Percentiles rank a stretch among this genome's conserved stretches.
phyloP scores from a whole-genome alignment of 2,888 invertebrate genomes.

The Phyto melanocephala region DNA sequence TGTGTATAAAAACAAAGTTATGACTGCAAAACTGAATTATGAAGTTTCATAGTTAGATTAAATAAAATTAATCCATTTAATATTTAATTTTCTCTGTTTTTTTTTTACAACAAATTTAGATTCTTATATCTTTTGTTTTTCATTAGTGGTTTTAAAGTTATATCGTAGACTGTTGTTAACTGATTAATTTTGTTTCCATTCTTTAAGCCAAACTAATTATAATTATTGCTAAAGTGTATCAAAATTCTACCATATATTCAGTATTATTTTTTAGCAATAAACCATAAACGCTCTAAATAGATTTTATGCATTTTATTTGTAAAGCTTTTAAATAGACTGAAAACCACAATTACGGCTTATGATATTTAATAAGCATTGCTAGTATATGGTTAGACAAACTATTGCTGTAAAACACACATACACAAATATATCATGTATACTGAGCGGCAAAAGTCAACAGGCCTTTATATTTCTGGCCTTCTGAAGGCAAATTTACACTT shows the following conservation, averaged over 20 bases:
- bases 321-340: neutral
- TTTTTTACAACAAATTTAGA: slow-evolving; percentile 55
- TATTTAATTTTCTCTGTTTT: neutral
- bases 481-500: no score
- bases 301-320: neutral
- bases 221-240: neutral
- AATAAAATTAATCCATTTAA: slow-evolving; percentile 14
- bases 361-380: slow-evolving; percentile 1
- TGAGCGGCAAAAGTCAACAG: no score
- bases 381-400: neutral
- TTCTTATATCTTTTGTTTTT: slow-evolving; percentile 15
- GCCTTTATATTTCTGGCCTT: no score
- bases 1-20: neutral
- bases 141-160: neutral
- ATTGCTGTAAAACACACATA: neutral
- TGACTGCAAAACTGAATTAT: slow-evolving; percentile 48
- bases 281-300: neutral
- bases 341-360: neutral
- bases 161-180: neutral
- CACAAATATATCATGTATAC: no score
- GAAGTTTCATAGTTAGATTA: neutral
- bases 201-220: neutral
- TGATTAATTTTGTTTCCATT: neutral
- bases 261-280: neutral
- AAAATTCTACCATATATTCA: neutral